Base-by-base conservation (phyloP, 2,888 invertebrate species). In the Hirtodrosophila duncani region DNA sequence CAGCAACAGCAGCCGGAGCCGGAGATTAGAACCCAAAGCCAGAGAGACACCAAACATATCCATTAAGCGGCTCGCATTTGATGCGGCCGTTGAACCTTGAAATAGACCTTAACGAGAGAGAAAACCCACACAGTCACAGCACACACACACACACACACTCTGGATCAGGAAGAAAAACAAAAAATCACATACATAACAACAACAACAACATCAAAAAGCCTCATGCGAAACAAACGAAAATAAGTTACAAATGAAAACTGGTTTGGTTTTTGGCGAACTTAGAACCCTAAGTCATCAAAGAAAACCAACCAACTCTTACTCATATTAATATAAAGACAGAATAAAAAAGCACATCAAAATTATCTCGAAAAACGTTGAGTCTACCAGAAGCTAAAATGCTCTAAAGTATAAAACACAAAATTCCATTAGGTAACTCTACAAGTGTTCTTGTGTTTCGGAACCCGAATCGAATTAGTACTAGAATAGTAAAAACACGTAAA, bases 171-270 rank as follows among this genome's bases (percentile, higher is more conserved):
- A 63, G 42, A 67, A 56, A 66, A 53, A 23, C 31, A 20, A 16
- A n/a, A n/a, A n/a, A 7, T n/a, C n/a, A n/a, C n/a, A n/a, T n/a
- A n/a, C n/a, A n/a, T n/a, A 11, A 31, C 8, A 14, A 17, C 6
- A 10, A 14, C 10, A 7, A 24, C 21, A 52, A 31, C 20, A 30
- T 21, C 51, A 61, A 46, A 71, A 59, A 59, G 55, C 41, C 69
- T 23, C 50, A 72, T 77, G 78, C 66, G 71, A 79, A 71, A 63
- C 57, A 56, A 66, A 71, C 77, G 53, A 79, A 71, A 75, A 68
- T 67, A 79, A 77, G 71, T 70, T 75, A 67, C 62, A 79, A 67
- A 79, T 71, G 77, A 59, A 75, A 72, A 72, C 72, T 79, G 72
- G 72, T 72, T 72, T 67, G 68, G 60, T 61, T 72, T 79, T n/a